phyloP scores from a whole-genome alignment of 1,140 invertebrate species.

The Homalodisca vitripennis region DNA sequence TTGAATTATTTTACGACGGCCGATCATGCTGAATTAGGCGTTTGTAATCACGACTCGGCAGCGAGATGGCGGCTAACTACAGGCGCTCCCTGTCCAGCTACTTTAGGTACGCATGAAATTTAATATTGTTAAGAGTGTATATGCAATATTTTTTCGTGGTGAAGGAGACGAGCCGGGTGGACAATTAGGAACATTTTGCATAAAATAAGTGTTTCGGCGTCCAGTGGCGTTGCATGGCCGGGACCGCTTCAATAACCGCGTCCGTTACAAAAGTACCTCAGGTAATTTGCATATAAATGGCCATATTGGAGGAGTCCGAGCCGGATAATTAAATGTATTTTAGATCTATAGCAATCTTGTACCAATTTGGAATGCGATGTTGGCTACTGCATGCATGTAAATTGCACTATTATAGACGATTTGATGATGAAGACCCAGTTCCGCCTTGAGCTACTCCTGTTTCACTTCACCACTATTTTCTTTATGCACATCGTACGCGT shows the following conservation, averaged over 20 bases:
- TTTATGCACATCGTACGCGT: too few relatives aligned
- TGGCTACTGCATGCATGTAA: conserved; percentile 14
- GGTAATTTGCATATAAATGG: conserved; percentile 17
- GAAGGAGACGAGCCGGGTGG: too few relatives aligned
- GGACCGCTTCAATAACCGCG: neutral
- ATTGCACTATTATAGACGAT: conserved; percentile 27
- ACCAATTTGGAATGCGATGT: conserved; percentile 24
- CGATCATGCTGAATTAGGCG: neutral
- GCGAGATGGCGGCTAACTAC: too few relatives aligned
- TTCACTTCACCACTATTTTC: neutral
- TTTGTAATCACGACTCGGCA: too few relatives aligned
- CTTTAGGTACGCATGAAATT: neutral
- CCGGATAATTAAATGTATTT: conserved; percentile 26
- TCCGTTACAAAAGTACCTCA: neutral
- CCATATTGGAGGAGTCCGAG: neutral
- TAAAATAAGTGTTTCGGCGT: neutral
- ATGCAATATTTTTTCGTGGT: conserved; percentile 5
- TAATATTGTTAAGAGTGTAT: neutral
- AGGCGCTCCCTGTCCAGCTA: neutral
- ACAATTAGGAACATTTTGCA: conserved; percentile 9
- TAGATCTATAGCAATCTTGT: conserved; percentile 27
- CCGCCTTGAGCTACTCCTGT: conserved; percentile 5
- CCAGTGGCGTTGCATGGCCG: neutral
- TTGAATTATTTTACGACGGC: conserved; percentile 15
- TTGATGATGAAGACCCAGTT: conserved; percentile 4